Evolutionary conservation across 2,888 invertebrate genomes (phyloP), one percentile per base, ranked within the genome.

Genomic region (Limnephilus marmoratus): DNA sequence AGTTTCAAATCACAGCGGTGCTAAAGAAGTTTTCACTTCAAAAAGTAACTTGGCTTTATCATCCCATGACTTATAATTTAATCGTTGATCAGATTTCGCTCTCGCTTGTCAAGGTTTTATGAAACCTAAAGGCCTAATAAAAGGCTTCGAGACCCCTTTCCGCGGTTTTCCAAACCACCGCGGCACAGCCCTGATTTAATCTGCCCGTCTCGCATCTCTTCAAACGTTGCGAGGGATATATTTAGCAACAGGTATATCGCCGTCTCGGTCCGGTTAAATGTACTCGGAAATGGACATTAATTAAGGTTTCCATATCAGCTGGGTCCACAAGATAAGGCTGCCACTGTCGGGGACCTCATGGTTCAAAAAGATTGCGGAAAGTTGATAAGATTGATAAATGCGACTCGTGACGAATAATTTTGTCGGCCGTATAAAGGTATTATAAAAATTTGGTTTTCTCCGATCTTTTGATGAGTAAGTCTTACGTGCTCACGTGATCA

Each of bases 261-360:
- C 68, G n/a, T 68, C 68, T 68, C 68, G 9, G 9, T 9, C n/a
- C 24, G 68, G 24, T 24, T 24, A 68, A n/a, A 68, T 24, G 68
- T 68, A 68, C 68, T 68, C 68, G 68, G 68, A 68, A 68, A 68
- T 68, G 68, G 68, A 68, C 68, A 68, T 68, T 68, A 68, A 68
- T 68, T 68, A 68, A 68, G 24, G 68, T 68, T 68, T 24, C 68
- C 68, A 68, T 68, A 68, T 68, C 68, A n/a, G 68, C 68, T 68
- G 68, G 68, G 68, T 68, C 68, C 68, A 68, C 68, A 68, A 68
- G 68, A 68, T 68, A 68, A 68, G 68, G 68, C 68, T 24, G 68
- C 68, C 68, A n/a, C 68, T n/a, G 68, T 68, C n/a, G 68, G 68
- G 68, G 24, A 68, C 68, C 68, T 68, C 68, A 68, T n/a, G 68